phyloP scores from a whole-genome alignment of 2,113 vertebrate species.

The Brachyistius frenatus region DNA sequence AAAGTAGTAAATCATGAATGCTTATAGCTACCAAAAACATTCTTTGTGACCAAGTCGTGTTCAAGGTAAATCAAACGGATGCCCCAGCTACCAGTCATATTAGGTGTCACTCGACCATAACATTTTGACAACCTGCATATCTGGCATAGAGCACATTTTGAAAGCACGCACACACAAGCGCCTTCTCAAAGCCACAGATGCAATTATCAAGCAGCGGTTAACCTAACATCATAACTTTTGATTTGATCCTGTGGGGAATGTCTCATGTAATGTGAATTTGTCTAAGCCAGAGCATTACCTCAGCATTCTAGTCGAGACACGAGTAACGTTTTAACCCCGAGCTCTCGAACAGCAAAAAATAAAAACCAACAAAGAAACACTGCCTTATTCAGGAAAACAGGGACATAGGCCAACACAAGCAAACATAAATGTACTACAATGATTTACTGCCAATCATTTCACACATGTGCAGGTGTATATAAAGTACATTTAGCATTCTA shows the following conservation, averaged over 20 bases:
- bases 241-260: slow-evolving; percentile 74
- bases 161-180: slow-evolving; percentile 35
- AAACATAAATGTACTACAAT: slow-evolving; percentile 77
- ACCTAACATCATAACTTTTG: slow-evolving; percentile 71
- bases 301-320: slow-evolving; percentile 78
- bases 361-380: slow-evolving; percentile 75
- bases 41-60: slow-evolving; percentile 7
- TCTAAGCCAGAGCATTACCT: slow-evolving; percentile 77
- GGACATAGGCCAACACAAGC: slow-evolving; percentile 80
- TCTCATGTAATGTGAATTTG: slow-evolving; percentile 70
- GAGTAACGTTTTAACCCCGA: slow-evolving; percentile 79
- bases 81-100: neutral
- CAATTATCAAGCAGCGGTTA: slow-evolving; percentile 66
- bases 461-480: slow-evolving; percentile 81
- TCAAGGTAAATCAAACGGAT: neutral
- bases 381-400: slow-evolving; percentile 75
- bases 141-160: slow-evolving; percentile 29
- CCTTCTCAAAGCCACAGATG: slow-evolving; percentile 54
- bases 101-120: slow-evolving; percentile 44
- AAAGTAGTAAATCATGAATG: neutral
- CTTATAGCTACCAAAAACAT: neutral
- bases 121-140: slow-evolving; percentile 59
- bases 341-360: slow-evolving; percentile 59
- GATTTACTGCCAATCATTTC: slow-evolving; percentile 82
- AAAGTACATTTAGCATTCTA: slow-evolving; percentile 65